Evolutionary conservation across 2,113 vertebrate species (phyloP), one percentile per base, ranked within the genome.

Genomic region (Danio rerio): DNA sequence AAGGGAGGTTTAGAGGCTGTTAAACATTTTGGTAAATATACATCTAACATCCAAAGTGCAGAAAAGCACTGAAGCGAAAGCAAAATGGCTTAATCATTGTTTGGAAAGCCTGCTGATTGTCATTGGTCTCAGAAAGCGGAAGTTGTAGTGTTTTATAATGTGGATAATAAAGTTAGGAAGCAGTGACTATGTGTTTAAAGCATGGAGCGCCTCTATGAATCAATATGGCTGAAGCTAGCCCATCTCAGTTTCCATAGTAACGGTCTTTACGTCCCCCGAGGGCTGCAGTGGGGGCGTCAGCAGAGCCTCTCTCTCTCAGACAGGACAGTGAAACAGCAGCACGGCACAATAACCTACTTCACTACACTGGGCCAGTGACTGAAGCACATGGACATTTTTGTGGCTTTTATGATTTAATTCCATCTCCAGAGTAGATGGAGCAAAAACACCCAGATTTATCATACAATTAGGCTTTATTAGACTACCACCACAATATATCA

Each of bases 271-370:
- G 68, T 81, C 80, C 77, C 66, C 81, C 6, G 45, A 82, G 74
- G 76, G 85, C 53, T 58, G 72, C 40, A 68, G 43, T 49, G 16
- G 59, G 73, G 80, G 85, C 82, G 20, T 77, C 76, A 83, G 80
- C 86, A 83, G 83, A 85, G 84, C 76, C 49, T 85, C 88, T 82
- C 82, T 72, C 49, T 85, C 88, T 83, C 82, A 43, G 76, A 89
- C 85, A 86, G 74, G 79, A 80, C 87, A 59, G 40, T 79, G 68
- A 42, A 5, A 49, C 40, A 81, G 88, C 88, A 91, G 89, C 88
- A 78, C 93, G 92, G 90, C 91, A 93, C 92, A 92, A 91, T 93
- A 92, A 93, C 92, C 92, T 89, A 92, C 88, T 92, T 93, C 86
- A 79, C 65, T 55, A 31, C 21, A 18, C 20, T 61, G 61, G 31